Evolutionary conservation across 2,888 invertebrate species (phyloP), one percentile per base, ranked within the genome.

Genomic region (Creontiades dilutus): DNA sequence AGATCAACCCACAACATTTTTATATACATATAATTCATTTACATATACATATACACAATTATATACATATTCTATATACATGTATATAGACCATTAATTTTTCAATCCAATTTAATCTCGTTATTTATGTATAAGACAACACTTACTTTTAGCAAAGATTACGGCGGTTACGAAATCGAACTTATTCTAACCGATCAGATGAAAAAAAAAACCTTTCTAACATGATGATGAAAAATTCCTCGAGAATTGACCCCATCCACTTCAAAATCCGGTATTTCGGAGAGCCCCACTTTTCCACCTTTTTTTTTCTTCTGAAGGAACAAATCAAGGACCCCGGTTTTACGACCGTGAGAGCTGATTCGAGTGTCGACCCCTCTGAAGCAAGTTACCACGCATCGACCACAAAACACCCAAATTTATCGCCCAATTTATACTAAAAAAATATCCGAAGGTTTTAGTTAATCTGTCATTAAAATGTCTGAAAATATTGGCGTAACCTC

Each of bases 351-450:
- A 46, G 78, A 80, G 28, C 47, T 46, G 47, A 46, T 46, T 46
- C n/a, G 47, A 9, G 78, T 47, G 78, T 13, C 78, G 78, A 80
- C 46, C 78, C 78, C 47, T 80, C 78, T 12, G 47, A 37, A 80
- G 19, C 46, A 68, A 68, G 68, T 68, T 27, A 19, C n/a, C n/a
- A 57, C 57, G 57, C 23, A 68, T 68, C 23, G 13, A 68, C 68
- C 27, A 68, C 68, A 68, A 68, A 68, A 23, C 12, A 0, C 3
- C 68, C 7, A 19, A 68, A 68, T 68, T 68, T 68, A 68, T 68
- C 23, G 23, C 68, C 68, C 27, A 12, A 61, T 19, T 11, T 23
- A 12, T 23, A 19, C 68, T 23, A 68, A 23, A 13, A 27, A 68
- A 19, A 19, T 23, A 12, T 16, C 46, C 1, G 46, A 78, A 13